Base-by-base conservation (phyloP, 2,113 vertebrate genomes). In the Notechis scutatus region DNA sequence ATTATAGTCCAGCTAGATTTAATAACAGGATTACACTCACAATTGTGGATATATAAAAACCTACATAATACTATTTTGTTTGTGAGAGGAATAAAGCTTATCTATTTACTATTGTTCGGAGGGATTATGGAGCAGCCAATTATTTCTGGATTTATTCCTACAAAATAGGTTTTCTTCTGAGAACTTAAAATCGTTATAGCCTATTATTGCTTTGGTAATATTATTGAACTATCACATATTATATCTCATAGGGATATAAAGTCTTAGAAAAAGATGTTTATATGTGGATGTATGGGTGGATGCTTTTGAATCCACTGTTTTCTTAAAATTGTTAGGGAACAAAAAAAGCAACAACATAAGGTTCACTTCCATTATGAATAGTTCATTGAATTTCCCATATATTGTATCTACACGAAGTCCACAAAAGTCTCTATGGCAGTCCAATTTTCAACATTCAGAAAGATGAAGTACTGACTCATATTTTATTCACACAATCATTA, bases 321-420 rank as follows among this genome's bases (percentile, higher is more conserved):
- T 85, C 88, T 88, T 90, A 74, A 93, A 92, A 42, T 21, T 5
- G 24, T n/a, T 0, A 54, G 29, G 3, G 18, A 5, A 5, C 14
- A 74, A 42, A 14, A 42, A 57, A 26, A 45, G 23, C 55, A 89
- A 0, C 50, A 64, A 8, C n/a, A 45, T 1, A n/a, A 34, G 56
- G 24, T 10, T 90, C 93, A 59, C 91, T 92, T 93, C 88, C 94
- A 64, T 92, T 50, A 89, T 61, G 88, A 93, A n/a, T 92, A 50
- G 93, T 93, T 88, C 18, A 2, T 90, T 56, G 34, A 88, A 34
- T 0, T 4, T 86, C 54, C 50, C 50, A 56, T 42, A 39, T 64
- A 56, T 87, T 24, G 21, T 89, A n/a, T 89, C n/a, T 85, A 50
- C 8, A 14, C 15, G 10, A 85, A 18, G 26, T 7, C 9, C 26